Evolutionary conservation across 2,797 vertebrate genomes (phyloP), one percentile per base, ranked within the genome.

Genomic region (Rhinoraja longicauda): DNA sequence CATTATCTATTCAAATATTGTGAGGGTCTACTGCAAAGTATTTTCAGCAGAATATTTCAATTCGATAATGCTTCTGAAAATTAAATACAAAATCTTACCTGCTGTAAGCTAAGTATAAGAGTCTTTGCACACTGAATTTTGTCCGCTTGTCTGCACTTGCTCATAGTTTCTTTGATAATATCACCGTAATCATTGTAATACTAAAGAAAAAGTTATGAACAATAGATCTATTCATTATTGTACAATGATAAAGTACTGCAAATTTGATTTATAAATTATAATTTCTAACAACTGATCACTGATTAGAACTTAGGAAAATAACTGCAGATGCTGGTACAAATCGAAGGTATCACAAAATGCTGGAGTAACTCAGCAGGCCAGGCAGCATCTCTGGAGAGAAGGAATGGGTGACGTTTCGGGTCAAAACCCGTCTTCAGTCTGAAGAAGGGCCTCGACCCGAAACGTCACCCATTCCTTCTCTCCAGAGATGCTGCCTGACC

Each of bases 81-180:
- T 45, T 21, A 91, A 29, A 29, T 75, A 29, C 32, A 75, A 90
- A 57, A n/a, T 64, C 98, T 95, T 96, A 99, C 99, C 98, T 99
- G 98, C 95, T 99, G 99, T 95, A 99, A 97, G 96, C 99, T 99
- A 95, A 99, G 97, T 95, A 99, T 99, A 95, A 99, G 98, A 0
- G 99, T 99, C 96, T 99, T 99, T 95, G 99, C 98, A 97, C 99
- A 99, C 75, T 99, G 99, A 95, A 99, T 99, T 96, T 99, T 99
- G 95, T 99, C 98, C 93, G 99, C 99, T 95, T 99, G 98, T 94
- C 99, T 97, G 79, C 98, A 99, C 97, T 99, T 99, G 96, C 98
- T 99, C 98, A 99, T 99, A 0, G 99, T 99, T 97, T 99, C 99
- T 96, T 99, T 99, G 96, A 99, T 99, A 95, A 99, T 99, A 95